Base-by-base conservation (phyloP, 2,113 vertebrate genomes). In the Cheilinus undulatus region DNA sequence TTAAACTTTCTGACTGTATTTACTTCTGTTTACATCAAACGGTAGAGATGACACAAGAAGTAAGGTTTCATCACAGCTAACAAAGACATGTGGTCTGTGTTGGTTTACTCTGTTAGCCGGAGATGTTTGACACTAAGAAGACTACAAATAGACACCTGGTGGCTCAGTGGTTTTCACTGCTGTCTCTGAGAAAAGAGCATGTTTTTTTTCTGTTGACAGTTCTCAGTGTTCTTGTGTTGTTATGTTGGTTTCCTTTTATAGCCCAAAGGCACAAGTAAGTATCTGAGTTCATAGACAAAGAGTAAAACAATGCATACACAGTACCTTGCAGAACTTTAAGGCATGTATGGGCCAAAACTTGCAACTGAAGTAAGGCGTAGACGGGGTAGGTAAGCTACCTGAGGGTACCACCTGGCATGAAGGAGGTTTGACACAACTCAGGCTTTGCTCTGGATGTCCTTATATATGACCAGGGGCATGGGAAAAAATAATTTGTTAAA, bases 111-210 rank as follows among this genome's bases (percentile, higher is more conserved):
- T 56, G 50, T 19, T 52, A 6, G 32, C 24, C 48, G n/a, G 26
- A 49, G 40, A 46, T 27, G 8, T n/a, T 22, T 38, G 38, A 46
- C 13, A 4, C 51, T 28, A 7, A 15, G 50, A 42, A 24, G 20
- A 67, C n/a, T 49, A 66, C 54, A 67, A 48, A 54, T 45, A 30
- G 60, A 72, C 40, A 61, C 20, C 20, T 32, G 23, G 49, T 9
- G 24, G 7, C 38, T 73, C 32, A 3, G 28, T 26, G 58, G 63
- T 57, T 63, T n/a, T 62, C 63, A 23, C 20, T 13, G 5, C 7
- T 10, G 19, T 50, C 36, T 63, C 57, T 43, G 23, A 32, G 20
- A 15, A 59, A 42, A 42, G 15, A 66, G 8, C 11, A 20, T n/a
- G 7, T n/a, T 34, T 51, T 34, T 51, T n/a, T 13, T 53, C 14